Evolutionary conservation across 2,888 invertebrate species (phyloP).

Genomic region (Lysandra bellargus): DNA sequence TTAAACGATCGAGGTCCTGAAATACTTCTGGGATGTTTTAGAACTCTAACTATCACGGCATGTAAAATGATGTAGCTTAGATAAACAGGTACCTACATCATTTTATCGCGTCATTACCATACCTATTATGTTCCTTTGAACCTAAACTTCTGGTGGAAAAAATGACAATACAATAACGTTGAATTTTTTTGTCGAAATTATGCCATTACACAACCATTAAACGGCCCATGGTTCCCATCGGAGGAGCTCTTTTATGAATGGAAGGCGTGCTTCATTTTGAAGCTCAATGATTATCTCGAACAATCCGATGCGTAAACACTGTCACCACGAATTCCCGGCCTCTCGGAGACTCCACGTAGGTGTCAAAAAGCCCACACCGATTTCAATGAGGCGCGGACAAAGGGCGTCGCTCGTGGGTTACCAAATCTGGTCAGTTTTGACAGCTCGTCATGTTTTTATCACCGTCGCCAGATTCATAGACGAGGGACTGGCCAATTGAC

Average conservation of each 20-base stretch:
- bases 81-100: not conserved
- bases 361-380: constrained; percentile 72
- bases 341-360: constrained; percentile 60
- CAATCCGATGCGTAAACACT: constrained; percentile 72
- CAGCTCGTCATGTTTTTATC: constrained; percentile 79
- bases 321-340: constrained; percentile 53
- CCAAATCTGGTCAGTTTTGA: constrained; percentile 78
- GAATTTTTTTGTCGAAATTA: not conserved
- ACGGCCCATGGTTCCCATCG: constrained; percentile 41
- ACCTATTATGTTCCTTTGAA: not conserved
- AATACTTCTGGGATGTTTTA: not conserved
- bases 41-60: not conserved
- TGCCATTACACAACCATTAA: constrained; percentile 44
- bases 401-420: constrained; percentile 72
- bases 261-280: constrained; percentile 65
- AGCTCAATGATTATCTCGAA: constrained; percentile 63
- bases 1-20: no score
- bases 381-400: constrained; percentile 69
- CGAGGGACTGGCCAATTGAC: constrained; percentile 72
- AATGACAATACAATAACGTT: not conserved
- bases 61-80: not conserved
- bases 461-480: constrained; percentile 71
- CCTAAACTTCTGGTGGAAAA: not conserved
- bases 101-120: not conserved
- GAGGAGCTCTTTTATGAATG: constrained; percentile 55